Evolutionary conservation across 2,888 invertebrate species (phyloP).

Genomic region (Miltochrista miniata): DNA sequence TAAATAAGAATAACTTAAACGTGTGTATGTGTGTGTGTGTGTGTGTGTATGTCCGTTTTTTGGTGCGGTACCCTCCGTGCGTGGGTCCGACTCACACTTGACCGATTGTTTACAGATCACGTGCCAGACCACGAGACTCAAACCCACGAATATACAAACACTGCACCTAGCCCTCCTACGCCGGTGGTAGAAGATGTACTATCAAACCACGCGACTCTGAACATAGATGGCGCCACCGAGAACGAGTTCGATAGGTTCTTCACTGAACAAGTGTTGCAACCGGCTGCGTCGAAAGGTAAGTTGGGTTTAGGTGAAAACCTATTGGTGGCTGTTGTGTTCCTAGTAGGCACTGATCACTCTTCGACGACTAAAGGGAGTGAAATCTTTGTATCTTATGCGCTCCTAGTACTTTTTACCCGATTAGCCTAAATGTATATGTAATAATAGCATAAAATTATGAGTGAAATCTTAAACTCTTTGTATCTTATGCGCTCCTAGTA

Average conservation of each 20-base stretch:
- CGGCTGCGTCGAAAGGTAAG: not conserved
- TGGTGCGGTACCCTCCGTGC: no score
- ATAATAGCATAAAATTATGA: no score
- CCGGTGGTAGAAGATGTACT: slow-evolving; percentile 1
- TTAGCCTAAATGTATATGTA: no score
- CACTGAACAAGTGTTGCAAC: not conserved
- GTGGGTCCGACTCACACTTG: not conserved
- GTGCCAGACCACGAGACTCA: slow-evolving; percentile 1
- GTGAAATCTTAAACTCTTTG: not conserved
- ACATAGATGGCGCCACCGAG: not conserved
- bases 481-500: not conserved
- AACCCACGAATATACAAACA: not conserved
- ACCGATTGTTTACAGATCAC: not conserved
- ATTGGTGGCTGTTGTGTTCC: no score
- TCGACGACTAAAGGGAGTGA: not conserved
- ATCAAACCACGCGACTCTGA: not conserved
- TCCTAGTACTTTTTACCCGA: not conserved
- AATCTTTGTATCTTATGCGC: not conserved
- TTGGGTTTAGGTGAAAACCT: not conserved
- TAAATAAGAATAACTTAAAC: not conserved
- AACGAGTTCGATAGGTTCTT: not conserved
- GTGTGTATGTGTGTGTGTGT: no score
- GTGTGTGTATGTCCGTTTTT: no score
- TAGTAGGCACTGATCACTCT: not conserved
- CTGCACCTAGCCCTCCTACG: not conserved